Conservation (phyloP, 2,888 invertebrate species). For the Heteromurus nitidus region DNA sequence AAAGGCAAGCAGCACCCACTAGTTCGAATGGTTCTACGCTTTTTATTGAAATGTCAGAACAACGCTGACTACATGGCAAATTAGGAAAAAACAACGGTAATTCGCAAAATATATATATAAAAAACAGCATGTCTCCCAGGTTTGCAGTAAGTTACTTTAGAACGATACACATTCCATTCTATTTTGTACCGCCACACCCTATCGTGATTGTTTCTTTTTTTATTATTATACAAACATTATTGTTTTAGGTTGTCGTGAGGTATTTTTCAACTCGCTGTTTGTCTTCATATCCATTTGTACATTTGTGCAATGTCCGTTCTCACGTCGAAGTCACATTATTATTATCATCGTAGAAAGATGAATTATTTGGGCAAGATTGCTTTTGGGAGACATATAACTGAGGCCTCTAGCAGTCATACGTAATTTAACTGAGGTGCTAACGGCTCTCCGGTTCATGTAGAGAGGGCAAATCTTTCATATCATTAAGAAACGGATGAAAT, state of each 20-base stretch:
- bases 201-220: not conserved
- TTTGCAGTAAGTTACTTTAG: not conserved
- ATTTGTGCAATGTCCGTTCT: not conserved
- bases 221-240: not conserved
- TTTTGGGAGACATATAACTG: not conserved
- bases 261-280: not conserved
- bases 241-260: not conserved
- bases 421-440: not conserved
- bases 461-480: not conserved
- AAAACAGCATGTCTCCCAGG: slow-evolving; percentile 3
- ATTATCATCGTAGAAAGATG: not conserved
- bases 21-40: not conserved
- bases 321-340: not conserved
- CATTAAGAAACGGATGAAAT: not conserved
- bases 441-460: not conserved
- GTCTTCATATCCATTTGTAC: not conserved
- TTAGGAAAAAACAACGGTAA: not conserved
- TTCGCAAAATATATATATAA: not conserved
- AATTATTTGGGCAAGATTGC: not conserved
- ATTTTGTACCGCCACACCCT: slow-evolving; percentile 4
- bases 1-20: not conserved
- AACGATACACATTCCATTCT: not conserved
- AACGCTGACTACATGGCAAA: not conserved
- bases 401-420: not conserved
- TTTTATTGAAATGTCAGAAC: not conserved